Percentiles rank a stretch among this genome's conserved stretches.
These are phyloP conservation scores for Medauroidea extradentata DNA, from an alignment of 1,140 invertebrate species.

Conservation along the genomic window DNA sequence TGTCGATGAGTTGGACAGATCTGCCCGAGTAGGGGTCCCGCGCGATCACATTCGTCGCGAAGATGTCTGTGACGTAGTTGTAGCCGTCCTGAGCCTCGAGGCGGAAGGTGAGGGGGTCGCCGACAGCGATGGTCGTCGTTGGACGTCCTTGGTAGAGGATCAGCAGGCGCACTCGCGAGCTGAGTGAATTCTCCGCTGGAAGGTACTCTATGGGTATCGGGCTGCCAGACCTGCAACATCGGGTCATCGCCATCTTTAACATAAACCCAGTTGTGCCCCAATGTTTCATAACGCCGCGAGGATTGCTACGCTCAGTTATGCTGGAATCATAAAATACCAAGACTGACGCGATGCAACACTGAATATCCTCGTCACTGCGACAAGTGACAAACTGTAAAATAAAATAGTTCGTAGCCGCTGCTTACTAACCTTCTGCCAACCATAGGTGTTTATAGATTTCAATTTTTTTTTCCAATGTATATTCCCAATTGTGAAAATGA, in stretches of 20 bases:
- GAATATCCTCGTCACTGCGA: too few species aligned
- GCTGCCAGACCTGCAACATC: slow-evolving; percentile 76
- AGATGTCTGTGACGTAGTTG: slow-evolving; percentile 84
- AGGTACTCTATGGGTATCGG: slow-evolving; percentile 88
- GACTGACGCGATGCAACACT: too few species aligned
- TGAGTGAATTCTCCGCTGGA: slow-evolving; percentile 83
- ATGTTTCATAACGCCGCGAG: not conserved
- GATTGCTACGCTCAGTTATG: too few species aligned
- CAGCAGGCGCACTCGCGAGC: slow-evolving; percentile 77
- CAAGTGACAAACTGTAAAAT: too few species aligned
- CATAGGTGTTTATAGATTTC: too few species aligned
- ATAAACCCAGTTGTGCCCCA: not conserved
- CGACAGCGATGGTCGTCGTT: slow-evolving; percentile 90
- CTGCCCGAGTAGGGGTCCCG: slow-evolving; percentile 87
- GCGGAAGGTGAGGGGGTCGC: slow-evolving; percentile 85
- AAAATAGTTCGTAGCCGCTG: too few species aligned
- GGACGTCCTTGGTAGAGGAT: slow-evolving; percentile 85
- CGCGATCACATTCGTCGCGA: slow-evolving; percentile 89
- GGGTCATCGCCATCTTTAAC: too few species aligned
- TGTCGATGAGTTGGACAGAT: slow-evolving; percentile 84
- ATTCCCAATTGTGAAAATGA: too few species aligned
- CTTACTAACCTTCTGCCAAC: too few species aligned
- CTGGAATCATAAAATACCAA: too few species aligned
- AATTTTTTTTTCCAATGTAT: too few species aligned
- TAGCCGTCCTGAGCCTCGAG: slow-evolving; percentile 86